phyloP scores from a whole-genome alignment of 2,888 invertebrate species.

The Microctonus aethiopoides region DNA sequence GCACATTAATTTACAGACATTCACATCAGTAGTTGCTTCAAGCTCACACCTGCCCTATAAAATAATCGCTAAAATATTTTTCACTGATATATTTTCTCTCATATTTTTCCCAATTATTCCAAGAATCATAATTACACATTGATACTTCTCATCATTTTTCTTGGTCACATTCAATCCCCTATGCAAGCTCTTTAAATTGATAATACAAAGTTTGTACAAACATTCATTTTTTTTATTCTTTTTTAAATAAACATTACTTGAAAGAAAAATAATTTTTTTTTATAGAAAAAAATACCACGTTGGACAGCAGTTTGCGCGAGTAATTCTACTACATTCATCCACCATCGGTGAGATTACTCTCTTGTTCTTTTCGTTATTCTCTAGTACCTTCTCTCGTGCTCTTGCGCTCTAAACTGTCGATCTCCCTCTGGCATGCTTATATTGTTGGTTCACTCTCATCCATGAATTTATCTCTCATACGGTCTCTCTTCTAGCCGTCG shows the following conservation, averaged over 20 bases:
- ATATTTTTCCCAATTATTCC: background rate
- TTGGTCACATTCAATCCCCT: background rate
- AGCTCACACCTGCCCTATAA: background rate
- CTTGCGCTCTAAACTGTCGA: background rate
- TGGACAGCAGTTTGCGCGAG: slow-evolving; percentile 23
- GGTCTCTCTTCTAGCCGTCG: slow-evolving; percentile 41
- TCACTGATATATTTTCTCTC: background rate
- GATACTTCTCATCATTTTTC: background rate
- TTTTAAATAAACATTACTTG: background rate
- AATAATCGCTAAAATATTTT: background rate
- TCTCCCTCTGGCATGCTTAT: background rate
- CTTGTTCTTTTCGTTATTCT: slow-evolving; percentile 32
- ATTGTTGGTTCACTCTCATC: background rate
- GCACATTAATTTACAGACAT: background rate
- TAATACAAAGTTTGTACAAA: background rate
- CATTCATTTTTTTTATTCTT: too few species aligned
- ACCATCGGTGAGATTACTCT: slow-evolving; percentile 56
- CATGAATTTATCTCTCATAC: background rate
- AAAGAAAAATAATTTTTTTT: background rate
- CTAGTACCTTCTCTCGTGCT: background rate
- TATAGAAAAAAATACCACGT: slow-evolving; percentile 1
- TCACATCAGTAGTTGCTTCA: background rate
- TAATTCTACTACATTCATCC: slow-evolving; percentile 42
- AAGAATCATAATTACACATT: background rate
- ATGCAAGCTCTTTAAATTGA: background rate